Evolutionary conservation across 2,888 invertebrate genomes (phyloP), one percentile per base, ranked within the genome.

Genomic region (Leucoptera coffeella): DNA sequence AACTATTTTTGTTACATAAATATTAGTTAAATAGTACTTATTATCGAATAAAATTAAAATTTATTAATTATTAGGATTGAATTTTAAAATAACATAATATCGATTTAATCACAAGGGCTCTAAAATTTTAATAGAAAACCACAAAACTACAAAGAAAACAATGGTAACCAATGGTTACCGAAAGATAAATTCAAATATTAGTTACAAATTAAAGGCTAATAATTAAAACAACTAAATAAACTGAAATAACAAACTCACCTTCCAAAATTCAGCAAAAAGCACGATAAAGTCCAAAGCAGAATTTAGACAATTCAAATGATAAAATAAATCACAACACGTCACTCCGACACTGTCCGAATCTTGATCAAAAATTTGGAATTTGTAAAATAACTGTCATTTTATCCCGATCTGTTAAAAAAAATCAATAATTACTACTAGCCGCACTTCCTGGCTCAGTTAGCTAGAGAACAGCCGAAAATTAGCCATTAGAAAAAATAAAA

Each of bases 281-380:
- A 52, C 59, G 59, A 45, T 43, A 60, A 43, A 53, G 58, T 65
- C 64, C 64, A 57, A 51, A 42, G 39, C n/a, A n/a, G n/a, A n/a
- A n/a, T n/a, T n/a, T n/a, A n/a, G n/a, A n/a, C n/a, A n/a, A n/a
- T n/a, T n/a, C 15, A 30, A 20, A 21, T 12, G 13, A n/a, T 14
- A 27, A 29, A 25, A 6, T 11, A 27, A 29, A 54, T 50, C 67
- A 67, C 65, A 53, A 59, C 67, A 69, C 65, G 59, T 46, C 67
- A 62, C 67, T 51, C 49, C 17, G 39, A 40, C 67, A 67, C 67
- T 50, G n/a, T n/a, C n/a, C n/a, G n/a, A n/a, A n/a, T n/a, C n/a
- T n/a, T n/a, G n/a, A n/a, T n/a, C n/a, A n/a, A n/a, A n/a, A n/a
- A n/a, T n/a, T n/a, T n/a, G n/a, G n/a, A n/a, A n/a, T n/a, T n/a